Conservation (phyloP, 2,888 invertebrate species). For the Acrobasis repandana region DNA sequence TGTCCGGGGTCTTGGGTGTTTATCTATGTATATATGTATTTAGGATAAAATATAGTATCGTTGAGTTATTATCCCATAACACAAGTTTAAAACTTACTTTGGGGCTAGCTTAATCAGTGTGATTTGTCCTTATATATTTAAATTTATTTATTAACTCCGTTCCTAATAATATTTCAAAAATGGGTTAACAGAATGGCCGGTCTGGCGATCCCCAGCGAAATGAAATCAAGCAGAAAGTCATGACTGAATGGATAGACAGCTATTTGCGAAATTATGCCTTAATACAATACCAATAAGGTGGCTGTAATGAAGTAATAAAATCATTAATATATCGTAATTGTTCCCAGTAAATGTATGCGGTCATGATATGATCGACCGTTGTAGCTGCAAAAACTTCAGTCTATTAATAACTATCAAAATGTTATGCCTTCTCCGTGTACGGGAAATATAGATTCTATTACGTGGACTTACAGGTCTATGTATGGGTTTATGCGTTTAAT, state of each 20-base stretch:
- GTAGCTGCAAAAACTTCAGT: background rate
- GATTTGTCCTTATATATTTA: no score
- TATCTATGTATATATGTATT: no score
- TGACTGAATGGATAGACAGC: constrained; percentile 6
- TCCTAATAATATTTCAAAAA: no score
- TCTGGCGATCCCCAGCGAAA: background rate
- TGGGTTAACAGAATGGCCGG: background rate
- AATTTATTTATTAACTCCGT: no score
- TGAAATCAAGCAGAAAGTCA: constrained; percentile 16
- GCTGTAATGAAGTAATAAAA: constrained; percentile 8
- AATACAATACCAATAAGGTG: background rate
- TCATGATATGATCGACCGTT: constrained; percentile 14
- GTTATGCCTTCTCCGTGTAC: background rate
- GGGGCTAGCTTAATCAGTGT: no score
- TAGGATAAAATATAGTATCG: no score
- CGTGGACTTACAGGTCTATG: background rate
- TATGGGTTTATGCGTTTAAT: background rate
- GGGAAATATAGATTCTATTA: background rate
- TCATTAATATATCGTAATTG: constrained; percentile 19
- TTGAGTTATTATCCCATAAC: no score
- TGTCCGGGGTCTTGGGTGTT: no score
- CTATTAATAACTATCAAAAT: constrained; percentile 18
- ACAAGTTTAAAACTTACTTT: no score
- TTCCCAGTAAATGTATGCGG: constrained; percentile 11
- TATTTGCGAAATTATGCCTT: constrained; percentile 1